Percentiles rank a stretch among this genome's conserved stretches.
phyloP scores from a whole-genome alignment of 2,888 invertebrate species.

The Nomada ferruginata region DNA sequence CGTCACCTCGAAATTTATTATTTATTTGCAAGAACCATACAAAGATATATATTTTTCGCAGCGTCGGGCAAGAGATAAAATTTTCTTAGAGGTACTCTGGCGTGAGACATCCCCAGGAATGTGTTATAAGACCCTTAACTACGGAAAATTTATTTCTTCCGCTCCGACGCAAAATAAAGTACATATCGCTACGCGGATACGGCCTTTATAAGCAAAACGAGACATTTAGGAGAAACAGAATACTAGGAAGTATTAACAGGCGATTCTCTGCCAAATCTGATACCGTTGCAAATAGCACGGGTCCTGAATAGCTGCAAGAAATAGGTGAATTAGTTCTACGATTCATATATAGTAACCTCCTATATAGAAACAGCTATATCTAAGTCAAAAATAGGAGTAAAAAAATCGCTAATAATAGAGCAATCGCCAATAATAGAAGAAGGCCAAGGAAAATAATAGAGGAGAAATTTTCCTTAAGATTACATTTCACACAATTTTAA shows the following conservation, averaged over 20 bases:
- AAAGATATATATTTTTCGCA: constrained; percentile 24
- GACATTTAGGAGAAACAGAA: constrained; percentile 1
- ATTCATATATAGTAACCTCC: no score
- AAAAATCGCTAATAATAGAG: no score
- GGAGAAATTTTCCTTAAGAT: no score
- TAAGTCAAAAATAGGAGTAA: no score
- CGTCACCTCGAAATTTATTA: constrained; percentile 10
- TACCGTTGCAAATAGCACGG: background rate
- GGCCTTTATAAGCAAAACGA: constrained; percentile 26
- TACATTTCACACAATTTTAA: no score
- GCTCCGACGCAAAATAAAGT: constrained; percentile 37
- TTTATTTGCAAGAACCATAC: constrained; percentile 18
- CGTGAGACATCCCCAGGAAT: constrained; percentile 41
- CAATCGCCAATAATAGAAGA: no score
- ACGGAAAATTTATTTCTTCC: constrained; percentile 58
- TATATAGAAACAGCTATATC: no score
- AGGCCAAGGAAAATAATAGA: no score
- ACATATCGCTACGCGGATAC: constrained; percentile 16
- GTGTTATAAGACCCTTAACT: constrained; percentile 47
- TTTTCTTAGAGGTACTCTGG: constrained; percentile 33
- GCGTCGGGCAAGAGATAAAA: constrained; percentile 33
- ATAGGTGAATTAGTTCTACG: background rate
- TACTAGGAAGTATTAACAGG: constrained; percentile 16
- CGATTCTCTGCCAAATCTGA: background rate
- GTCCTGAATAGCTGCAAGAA: background rate